Evolutionary conservation across 2,113 vertebrate species (phyloP).

Genomic region (Centrocercus urophasianus): DNA sequence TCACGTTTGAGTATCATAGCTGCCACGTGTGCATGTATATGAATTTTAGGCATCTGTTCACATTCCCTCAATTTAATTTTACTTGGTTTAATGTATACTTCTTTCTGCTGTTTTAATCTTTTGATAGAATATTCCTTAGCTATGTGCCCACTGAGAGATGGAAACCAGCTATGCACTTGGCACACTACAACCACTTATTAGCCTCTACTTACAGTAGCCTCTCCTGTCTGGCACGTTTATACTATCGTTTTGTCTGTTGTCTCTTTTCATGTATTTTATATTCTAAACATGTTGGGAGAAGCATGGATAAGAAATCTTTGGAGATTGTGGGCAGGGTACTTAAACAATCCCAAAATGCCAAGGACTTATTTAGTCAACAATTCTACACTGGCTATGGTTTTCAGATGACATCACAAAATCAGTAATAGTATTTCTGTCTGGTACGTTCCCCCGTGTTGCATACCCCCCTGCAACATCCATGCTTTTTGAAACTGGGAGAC

Average conservation of each 20-base stretch:
- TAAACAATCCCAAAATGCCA: not conserved
- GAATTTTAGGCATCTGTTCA: not conserved
- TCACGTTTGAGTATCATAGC: not conserved
- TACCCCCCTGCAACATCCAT: not conserved
- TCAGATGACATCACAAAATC: not conserved
- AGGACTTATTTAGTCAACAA: not conserved
- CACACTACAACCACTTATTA: not conserved
- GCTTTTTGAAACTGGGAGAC: not conserved
- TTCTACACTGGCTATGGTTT: not conserved
- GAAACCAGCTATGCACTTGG: not conserved
- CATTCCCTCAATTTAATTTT: not conserved
- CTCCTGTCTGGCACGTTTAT: not conserved
- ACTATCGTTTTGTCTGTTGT: not conserved
- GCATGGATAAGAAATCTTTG: not conserved
- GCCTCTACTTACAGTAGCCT: not conserved
- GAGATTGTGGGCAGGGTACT: not conserved
- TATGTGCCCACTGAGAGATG: not conserved
- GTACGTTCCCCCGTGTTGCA: not conserved
- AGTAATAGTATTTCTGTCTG: not conserved
- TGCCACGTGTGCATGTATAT: not conserved
- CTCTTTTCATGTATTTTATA: not conserved
- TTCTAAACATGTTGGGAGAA: not conserved
- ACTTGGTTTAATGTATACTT: not conserved
- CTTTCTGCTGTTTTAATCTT: not conserved
- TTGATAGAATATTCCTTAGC: not conserved